A percentile compares a stretch with the other conserved stretches of the same genome.
phyloP scores from a whole-genome alignment of 1,140 invertebrate genomes.

The Onthophagus taurus region DNA sequence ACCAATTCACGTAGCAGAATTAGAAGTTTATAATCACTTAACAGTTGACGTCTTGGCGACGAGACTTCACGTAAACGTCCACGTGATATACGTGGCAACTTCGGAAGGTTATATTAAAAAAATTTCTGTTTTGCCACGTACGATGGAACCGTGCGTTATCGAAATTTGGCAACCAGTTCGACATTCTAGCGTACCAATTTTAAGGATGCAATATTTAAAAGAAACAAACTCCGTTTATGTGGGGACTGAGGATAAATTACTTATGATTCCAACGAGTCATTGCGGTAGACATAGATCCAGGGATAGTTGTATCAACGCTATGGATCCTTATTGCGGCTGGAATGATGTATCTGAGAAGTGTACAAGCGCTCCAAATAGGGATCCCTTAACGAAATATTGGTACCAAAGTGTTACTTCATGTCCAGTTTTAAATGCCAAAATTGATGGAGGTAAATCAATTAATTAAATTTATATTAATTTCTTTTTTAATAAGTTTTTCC shows the following conservation, averaged over 20 bases:
- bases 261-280: slow-evolving; percentile 65
- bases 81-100: slow-evolving; percentile 74
- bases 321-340: slow-evolving; percentile 94
- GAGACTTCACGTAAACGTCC: slow-evolving; percentile 52
- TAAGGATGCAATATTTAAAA: slow-evolving; percentile 69
- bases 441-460: slow-evolving; percentile 45
- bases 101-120: slow-evolving; percentile 69
- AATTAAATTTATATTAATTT: neutral
- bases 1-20: slow-evolving; percentile 59
- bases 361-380: slow-evolving; percentile 51
- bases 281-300: slow-evolving; percentile 63
- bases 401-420: slow-evolving; percentile 59
- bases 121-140: slow-evolving; percentile 60
- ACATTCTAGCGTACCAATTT: slow-evolving; percentile 44
- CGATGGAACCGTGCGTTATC: slow-evolving; percentile 67
- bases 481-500: no score
- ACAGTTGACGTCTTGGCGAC: slow-evolving; percentile 66
- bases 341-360: slow-evolving; percentile 64
- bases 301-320: slow-evolving; percentile 67
- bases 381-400: slow-evolving; percentile 55
- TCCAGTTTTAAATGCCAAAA: slow-evolving; percentile 49
- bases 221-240: slow-evolving; percentile 77
- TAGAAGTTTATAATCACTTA: slow-evolving; percentile 71
- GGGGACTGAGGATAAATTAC: slow-evolving; percentile 59
- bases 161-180: slow-evolving; percentile 73